Percentiles rank a stretch among this genome's conserved stretches.
Conservation (phyloP, 1,140 invertebrate species). For the Dermatophagoides farinae region DNA sequence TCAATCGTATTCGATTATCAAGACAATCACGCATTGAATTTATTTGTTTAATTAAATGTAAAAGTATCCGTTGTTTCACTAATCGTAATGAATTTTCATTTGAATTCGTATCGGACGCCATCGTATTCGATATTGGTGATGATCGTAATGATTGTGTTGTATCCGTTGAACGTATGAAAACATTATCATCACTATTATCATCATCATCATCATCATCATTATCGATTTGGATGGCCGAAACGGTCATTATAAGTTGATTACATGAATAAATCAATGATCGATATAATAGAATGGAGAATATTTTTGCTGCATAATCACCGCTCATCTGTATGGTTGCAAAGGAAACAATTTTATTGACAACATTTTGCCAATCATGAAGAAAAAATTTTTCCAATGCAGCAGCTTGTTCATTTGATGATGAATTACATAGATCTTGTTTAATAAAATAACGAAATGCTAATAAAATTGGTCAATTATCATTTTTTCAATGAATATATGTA, state of each 20-base stretch:
- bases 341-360: slow-evolving; percentile 1
- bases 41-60: no score
- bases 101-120: no score
- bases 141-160: no score
- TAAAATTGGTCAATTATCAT: no score
- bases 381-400: background rate
- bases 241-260: background rate
- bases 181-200: no score
- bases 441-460: slow-evolving; percentile 7
- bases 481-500: background rate
- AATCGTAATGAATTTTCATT: no score
- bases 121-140: no score
- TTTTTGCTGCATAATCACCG: slow-evolving; percentile 2
- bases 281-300: background rate
- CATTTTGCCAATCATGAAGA: slow-evolving; percentile 5
- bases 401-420: background rate
- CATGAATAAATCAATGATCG: slow-evolving; percentile 1
- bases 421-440: background rate
- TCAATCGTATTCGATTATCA: no score
- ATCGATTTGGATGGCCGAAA: background rate
- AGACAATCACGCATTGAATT: no score
- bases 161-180: no score
- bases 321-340: background rate
- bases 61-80: no score
- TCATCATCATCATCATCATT: no score